Base-by-base conservation (phyloP, 2,888 invertebrate species). In the Cerceris rybyensis region DNA sequence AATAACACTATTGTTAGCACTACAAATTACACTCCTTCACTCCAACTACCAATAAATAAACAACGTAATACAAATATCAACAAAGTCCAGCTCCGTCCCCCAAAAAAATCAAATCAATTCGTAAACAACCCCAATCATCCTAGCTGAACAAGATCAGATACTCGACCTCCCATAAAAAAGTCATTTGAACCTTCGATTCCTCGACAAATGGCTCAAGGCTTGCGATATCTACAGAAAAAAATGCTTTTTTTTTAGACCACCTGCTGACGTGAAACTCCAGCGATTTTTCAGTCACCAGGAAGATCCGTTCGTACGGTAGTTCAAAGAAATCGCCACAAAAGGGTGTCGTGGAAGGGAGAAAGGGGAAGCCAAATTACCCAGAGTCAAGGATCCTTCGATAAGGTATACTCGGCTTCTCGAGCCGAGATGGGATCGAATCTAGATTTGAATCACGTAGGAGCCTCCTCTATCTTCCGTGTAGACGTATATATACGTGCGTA, bases 361-460 rank as follows among this genome's bases (percentile, higher is more conserved):
- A 72, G 52, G 41, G 50, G 68, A 52, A 58, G 59, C 75, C 80
- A 82, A 86, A 88, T 88, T 87, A 87, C 76, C 77, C 80, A 75
- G 86, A 80, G 80, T 83, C 77, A 71, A 85, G 87, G 87, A 90
- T 90, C 73, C 80, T 71, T 84, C 87, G 90, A 89, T 90, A 89
- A 88, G 86, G 81, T 80, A 76, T 80, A 67, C 75, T 66, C 58
- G 84, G 80, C 84, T 87, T 83, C 86, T 83, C 67, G 81, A 75
- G 83, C 70, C 63, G 76, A 84, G 88, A 89, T 90, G 83, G 74
- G 86, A 88, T 90, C 90, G 81, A 84, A 90, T 91, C 91, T 90
- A 90, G 91, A 91, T 91, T 91, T 91, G 88, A 90, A 91, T 91
- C 90, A 91, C 91, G 91, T 91, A 90, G 86, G 83, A 83, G 70